Percentiles rank a stretch among this genome's conserved stretches.
Evolutionary conservation across 2,888 invertebrate species (phyloP).

Genomic region (Rotaria magnacalcarata): DNA sequence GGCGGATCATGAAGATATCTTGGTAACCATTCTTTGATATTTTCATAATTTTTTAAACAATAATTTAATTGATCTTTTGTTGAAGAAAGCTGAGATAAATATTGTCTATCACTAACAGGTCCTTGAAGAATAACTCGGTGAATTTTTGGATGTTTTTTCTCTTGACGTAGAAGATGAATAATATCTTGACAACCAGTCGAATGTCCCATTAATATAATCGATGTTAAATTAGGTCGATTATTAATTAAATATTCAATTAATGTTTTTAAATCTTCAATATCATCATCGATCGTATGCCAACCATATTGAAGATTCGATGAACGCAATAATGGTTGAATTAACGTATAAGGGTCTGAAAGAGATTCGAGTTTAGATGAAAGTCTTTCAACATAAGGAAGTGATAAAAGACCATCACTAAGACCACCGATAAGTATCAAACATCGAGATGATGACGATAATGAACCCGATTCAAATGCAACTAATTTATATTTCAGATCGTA

Average conservation of each 20-base stretch:
- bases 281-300: background rate
- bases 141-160: background rate
- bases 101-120: slow-evolving; percentile 16
- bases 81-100: background rate
- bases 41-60: background rate
- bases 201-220: slow-evolving; percentile 3
- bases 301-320: background rate
- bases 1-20: background rate
- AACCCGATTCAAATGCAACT: slow-evolving; percentile 20
- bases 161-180: background rate
- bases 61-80: background rate
- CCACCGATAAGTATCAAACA: slow-evolving; percentile 15
- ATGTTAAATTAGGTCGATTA: background rate
- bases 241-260: background rate
- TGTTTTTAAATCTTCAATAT: slow-evolving; percentile 2
- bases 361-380: background rate
- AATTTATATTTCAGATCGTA: background rate
- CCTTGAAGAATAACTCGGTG: background rate
- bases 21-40: background rate
- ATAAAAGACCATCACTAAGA: slow-evolving; percentile 12
- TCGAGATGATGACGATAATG: background rate
- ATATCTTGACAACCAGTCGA: slow-evolving; percentile 29
- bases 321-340: slow-evolving; percentile 16
- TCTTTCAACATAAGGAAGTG: background rate
- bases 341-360: background rate